Percentiles rank a stretch among this genome's conserved stretches.
Conservation (phyloP, 2,797 vertebrate genomes). For the Somateria mollissima region DNA sequence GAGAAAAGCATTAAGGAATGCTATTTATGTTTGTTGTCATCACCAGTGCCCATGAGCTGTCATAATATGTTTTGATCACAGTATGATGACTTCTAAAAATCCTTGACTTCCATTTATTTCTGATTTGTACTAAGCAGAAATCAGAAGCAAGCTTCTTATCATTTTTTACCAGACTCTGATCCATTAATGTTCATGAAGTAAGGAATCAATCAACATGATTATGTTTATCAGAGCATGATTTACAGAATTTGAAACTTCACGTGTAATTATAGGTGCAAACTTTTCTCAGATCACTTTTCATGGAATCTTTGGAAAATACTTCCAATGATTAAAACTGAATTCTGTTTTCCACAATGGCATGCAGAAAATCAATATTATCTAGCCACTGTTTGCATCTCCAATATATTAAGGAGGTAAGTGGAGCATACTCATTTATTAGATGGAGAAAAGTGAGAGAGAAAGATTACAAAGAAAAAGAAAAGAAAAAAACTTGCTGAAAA, state of each 20-base stretch:
- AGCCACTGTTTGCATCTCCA: background rate
- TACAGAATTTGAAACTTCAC: background rate
- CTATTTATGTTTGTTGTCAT: background rate
- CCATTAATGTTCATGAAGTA: background rate
- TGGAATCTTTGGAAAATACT: background rate
- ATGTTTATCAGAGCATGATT: background rate
- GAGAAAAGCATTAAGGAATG: slow-evolving; percentile 15
- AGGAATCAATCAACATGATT: background rate
- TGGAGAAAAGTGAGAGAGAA: background rate
- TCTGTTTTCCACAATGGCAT: background rate
- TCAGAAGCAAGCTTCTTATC: background rate
- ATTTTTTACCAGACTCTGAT: background rate
- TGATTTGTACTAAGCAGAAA: background rate
- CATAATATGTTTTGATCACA: background rate
- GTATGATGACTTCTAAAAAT: background rate
- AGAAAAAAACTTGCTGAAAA: background rate
- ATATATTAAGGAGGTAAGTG: background rate
- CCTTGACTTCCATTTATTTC: background rate
- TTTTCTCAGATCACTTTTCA: background rate
- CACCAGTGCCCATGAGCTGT: background rate
- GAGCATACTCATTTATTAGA: background rate
- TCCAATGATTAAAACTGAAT: background rate
- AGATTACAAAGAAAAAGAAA: background rate
- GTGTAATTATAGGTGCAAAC: background rate
- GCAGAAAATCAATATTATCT: background rate